These are phyloP conservation scores for Hormiphora californensis DNA, from an alignment of 37 sponge, comb jelly and placozoan genomes.

Conservation along the genomic window DNA sequence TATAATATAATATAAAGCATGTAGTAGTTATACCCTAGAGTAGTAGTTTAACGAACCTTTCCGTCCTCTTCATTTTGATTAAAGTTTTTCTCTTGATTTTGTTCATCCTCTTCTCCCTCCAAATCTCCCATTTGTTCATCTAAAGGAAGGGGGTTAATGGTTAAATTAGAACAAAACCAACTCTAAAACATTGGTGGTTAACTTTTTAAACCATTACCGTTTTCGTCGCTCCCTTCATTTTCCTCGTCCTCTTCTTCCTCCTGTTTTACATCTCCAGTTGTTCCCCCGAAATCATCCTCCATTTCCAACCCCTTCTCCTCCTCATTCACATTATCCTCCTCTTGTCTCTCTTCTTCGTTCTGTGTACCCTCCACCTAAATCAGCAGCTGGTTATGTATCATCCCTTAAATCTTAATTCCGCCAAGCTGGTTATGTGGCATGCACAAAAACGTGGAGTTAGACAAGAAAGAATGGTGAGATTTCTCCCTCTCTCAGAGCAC, in stretches of 20 bases:
- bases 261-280: constrained; percentile 26
- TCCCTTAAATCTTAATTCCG: constrained; percentile 79
- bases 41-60: not conserved
- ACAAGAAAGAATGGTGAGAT: no score
- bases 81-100: not conserved
- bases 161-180: no score
- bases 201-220: no score
- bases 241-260: constrained; percentile 45
- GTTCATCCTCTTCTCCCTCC: not conserved
- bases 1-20: no score
- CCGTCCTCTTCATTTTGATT: not conserved
- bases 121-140: constrained; percentile 39
- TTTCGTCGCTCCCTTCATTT: not conserved
- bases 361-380: constrained; percentile 53
- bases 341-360: constrained; percentile 33
- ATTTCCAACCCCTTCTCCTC: not conserved
- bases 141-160: not conserved
- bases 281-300: constrained; percentile 28
- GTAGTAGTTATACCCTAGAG: no score
- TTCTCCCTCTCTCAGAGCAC: no score
- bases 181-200: no score
- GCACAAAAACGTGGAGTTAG: no score
- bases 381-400: constrained; percentile 55
- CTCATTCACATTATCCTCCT: not conserved
- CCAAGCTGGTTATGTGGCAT: no score